Conservation (phyloP, 2,888 invertebrate genomes). For the Entomobrya multifasciata region DNA sequence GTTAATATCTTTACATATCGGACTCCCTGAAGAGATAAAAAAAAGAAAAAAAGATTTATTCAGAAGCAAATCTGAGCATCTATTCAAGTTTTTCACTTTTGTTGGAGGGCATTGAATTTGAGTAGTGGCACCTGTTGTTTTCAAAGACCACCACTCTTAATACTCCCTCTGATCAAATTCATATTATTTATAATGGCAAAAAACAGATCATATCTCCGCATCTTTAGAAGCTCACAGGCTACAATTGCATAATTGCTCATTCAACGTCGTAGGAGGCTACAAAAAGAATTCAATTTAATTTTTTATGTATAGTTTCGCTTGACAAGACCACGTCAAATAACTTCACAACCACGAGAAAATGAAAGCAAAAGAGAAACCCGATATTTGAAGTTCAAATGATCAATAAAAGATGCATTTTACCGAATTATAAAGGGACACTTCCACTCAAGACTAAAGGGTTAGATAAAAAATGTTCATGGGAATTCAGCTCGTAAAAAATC, state of each 20-base stretch:
- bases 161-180: conserved; percentile 26
- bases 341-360: neutral
- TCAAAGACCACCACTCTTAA: conserved; percentile 57
- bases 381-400: neutral
- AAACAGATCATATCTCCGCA: neutral
- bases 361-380: neutral
- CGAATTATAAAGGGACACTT: neutral
- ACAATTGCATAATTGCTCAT: conserved; percentile 32
- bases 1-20: neutral
- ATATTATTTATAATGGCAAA: conserved; percentile 20
- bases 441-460: too few species aligned
- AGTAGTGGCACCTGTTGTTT: conserved; percentile 66
- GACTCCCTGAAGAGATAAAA: conserved; percentile 48
- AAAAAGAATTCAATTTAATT: conserved; percentile 2
- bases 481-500: too few species aligned
- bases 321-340: neutral
- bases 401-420: neutral
- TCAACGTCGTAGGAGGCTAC: neutral
- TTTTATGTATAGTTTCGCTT: neutral
- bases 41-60: conserved; percentile 53
- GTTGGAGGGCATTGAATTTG: conserved; percentile 58
- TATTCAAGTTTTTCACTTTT: conserved; percentile 40
- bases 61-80: conserved; percentile 57
- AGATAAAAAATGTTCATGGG: too few species aligned
- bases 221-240: neutral